A percentile compares a stretch with the other conserved stretches of the same genome.
phyloP scores from a whole-genome alignment of 1,140 invertebrate genomes.

The Stegodyphus dumicola region DNA sequence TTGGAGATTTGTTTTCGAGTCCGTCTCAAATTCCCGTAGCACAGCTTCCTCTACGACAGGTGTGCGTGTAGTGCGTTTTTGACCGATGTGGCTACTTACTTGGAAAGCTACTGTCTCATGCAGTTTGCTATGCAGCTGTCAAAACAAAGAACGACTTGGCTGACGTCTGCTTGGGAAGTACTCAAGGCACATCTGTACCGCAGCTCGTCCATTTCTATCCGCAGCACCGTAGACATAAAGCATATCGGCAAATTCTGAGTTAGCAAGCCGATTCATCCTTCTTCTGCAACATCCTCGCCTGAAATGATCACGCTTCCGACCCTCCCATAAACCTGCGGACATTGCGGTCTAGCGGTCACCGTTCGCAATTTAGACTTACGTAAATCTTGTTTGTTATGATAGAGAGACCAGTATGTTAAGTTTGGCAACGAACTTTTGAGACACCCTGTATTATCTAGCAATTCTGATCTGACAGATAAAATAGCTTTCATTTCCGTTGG shows the following conservation, averaged over 20 bases:
- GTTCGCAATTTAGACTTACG: constrained; percentile 3
- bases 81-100: background rate
- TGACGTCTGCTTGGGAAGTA: constrained; percentile 1
- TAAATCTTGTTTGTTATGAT: constrained; percentile 13
- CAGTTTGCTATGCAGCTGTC: background rate
- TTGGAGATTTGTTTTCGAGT: background rate
- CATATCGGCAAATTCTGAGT: constrained; percentile 7
- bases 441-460: constrained; percentile 11
- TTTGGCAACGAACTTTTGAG: constrained; percentile 1
- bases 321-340: background rate
- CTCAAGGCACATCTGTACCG: background rate
- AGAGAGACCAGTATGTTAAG: constrained; percentile 11
- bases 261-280: constrained; percentile 3
- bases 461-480: too few relatives aligned
- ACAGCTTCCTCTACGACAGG: constrained; percentile 9
- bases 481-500: too few relatives aligned
- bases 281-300: background rate
- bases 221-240: background rate
- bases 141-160: background rate
- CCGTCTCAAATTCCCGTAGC: background rate
- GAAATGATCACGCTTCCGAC: background rate
- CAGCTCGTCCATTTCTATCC: constrained; percentile 17
- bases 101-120: background rate
- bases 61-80: background rate
- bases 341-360: constrained; percentile 1